A percentile compares a stretch with the other conserved stretches of the same genome.
Conservation (phyloP, 2,888 invertebrate species). For the Colostygia pectinataria region DNA sequence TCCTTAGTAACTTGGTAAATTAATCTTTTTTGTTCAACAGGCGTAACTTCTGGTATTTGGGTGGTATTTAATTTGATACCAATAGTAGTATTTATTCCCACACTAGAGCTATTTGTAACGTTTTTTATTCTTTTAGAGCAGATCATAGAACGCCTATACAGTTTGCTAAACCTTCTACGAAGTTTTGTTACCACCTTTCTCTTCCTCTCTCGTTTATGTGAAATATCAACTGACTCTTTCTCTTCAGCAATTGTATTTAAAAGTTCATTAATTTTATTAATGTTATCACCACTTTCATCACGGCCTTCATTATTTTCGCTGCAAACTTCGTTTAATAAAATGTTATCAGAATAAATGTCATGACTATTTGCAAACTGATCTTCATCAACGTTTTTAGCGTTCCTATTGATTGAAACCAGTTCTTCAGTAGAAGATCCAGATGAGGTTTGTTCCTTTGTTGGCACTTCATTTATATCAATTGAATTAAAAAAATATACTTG, state of each 20-base stretch:
- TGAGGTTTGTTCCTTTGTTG: conserved; percentile 16
- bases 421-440: conserved; percentile 7
- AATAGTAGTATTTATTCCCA: not conserved
- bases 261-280: not conserved
- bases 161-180: conserved; percentile 4
- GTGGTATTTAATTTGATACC: not conserved
- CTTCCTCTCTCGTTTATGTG: conserved; percentile 2
- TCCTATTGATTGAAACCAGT: not conserved
- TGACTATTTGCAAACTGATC: not conserved
- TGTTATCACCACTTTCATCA: conserved; percentile 11
- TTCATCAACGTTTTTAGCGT: not conserved
- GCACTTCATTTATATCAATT: conserved; percentile 8
- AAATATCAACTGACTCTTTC: conserved; percentile 7
- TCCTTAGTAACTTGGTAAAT: not conserved
- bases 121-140: conserved; percentile 3
- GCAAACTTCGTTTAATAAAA: not conserved
- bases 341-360: not conserved
- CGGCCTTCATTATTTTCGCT: conserved; percentile 11
- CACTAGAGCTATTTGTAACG: not conserved
- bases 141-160: conserved; percentile 10
- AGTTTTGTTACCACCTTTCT: conserved; percentile 1
- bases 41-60: not conserved
- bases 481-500: conserved; percentile 6
- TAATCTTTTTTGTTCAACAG: not conserved
- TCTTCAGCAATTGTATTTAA: conserved; percentile 12